These are phyloP conservation scores for Melanocharis versteri DNA, from an alignment of 2,113 vertebrate genomes.

Conservation along the genomic window DNA sequence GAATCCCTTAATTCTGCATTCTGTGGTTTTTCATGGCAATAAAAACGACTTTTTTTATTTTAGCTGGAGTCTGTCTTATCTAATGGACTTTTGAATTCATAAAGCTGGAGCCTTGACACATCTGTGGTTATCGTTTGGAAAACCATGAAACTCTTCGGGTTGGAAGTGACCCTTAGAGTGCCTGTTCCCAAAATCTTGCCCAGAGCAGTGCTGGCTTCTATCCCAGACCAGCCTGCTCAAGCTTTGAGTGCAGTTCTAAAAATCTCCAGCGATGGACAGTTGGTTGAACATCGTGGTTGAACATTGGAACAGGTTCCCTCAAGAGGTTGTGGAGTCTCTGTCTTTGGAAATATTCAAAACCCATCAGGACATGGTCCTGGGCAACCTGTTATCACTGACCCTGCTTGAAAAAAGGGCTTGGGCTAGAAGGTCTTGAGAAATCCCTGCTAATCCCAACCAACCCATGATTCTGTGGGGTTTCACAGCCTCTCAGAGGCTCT, in stretches of 20 bases:
- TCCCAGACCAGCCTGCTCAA: not conserved
- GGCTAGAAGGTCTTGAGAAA: not conserved
- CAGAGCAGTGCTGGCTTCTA: not conserved
- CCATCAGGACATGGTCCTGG: not conserved
- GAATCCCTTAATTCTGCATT: not conserved
- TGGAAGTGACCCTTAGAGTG: not conserved
- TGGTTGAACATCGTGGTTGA: not conserved
- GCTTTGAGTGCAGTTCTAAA: not conserved
- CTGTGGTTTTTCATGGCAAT: not conserved
- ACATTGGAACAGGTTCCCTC: not conserved
- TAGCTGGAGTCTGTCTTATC: not conserved
- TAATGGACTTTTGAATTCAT: not conserved
- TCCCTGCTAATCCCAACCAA: not conserved
- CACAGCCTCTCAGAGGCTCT: not conserved
- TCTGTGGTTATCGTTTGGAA: not conserved
- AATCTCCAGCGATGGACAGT: rapidly evolving
- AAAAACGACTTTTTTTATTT: not conserved
- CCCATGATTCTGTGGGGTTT: not conserved
- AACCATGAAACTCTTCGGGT: not conserved
- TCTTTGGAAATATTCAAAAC: not conserved
- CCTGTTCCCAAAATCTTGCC: not conserved
- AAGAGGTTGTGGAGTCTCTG: not conserved
- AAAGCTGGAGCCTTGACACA: not conserved
- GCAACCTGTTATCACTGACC: not conserved
- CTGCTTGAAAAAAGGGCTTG: not conserved